These are phyloP conservation scores for Zosterops hypoxanthus DNA, from an alignment of 2,113 vertebrate species.

Conservation along the genomic window DNA sequence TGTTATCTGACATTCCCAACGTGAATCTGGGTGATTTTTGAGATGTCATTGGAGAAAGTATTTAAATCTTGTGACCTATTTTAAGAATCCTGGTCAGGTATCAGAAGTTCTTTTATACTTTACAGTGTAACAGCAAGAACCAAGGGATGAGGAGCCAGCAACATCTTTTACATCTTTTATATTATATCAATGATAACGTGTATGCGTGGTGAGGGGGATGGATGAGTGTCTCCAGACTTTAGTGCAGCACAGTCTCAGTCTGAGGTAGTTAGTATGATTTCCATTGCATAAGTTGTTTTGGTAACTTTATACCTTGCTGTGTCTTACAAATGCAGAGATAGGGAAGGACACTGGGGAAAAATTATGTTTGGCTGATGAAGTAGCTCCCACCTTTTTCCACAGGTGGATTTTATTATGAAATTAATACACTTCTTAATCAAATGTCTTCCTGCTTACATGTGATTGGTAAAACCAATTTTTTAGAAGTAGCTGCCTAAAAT, in stretches of 20 bases:
- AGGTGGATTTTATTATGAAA: neutral
- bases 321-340: neutral
- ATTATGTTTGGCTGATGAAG: neutral
- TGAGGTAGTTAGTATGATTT: neutral
- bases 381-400: neutral
- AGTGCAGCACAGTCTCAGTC: neutral
- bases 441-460: neutral
- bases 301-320: neutral
- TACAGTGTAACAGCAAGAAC: neutral
- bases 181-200: neutral
- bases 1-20: neutral
- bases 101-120: neutral
- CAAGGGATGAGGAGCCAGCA: neutral
- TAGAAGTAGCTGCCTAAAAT: neutral
- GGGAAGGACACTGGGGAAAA: neutral
- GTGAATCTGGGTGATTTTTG: neutral
- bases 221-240: neutral
- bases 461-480: neutral
- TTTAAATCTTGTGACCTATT: neutral
- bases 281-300: neutral
- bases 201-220: rapidly evolving
- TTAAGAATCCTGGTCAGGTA: neutral
- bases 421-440: neutral
- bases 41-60: neutral
- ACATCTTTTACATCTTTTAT: neutral